Evolutionary conservation across 2,888 invertebrate species (phyloP), one percentile per base, ranked within the genome.

Genomic region (Cactoblastis cactorum): DNA sequence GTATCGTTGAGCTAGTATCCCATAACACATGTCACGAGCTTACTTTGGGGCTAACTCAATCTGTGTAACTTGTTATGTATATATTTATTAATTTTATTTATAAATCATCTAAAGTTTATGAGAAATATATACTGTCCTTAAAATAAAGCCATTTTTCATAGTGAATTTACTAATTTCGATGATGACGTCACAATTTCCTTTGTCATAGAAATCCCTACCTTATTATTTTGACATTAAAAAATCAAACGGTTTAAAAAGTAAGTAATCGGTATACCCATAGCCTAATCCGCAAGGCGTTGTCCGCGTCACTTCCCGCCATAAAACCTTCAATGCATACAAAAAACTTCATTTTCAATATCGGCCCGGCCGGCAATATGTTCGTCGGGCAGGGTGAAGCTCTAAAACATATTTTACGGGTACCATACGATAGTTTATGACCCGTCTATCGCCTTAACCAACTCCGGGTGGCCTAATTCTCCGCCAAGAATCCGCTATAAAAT

Each of bases 311-410:
- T 66, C 55, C 61, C 61, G 57, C 61, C 64, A 62, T 77, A 75
- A 77, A 77, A 68, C 76, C 69, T 67, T 69, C 73, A 74, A 77
- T 74, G 77, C 73, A 78, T 80, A 79, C 77, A 74, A 77, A 79
- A 77, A 78, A 71, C 77, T 77, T 80, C 72, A 79, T 79, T 81
- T 79, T 78, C 77, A 80, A 79, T 80, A 79, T 71, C 65, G 57
- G 54, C 62, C 55, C 63, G 61, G 65, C 57, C 63, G 63, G 64
- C 72, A 77, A 78, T 77, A 77, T 77, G 76, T 75, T 65, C 64
- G 54, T 15, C 56, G 69, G 76, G 71, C 17, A 17, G 43, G 41
- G 64, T 58, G 61, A 37, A 9, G 67, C 58, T 69, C 74, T 78
- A 67, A 75, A 78, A 79, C 76, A 79, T 80, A 78, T 77, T 79